Conservation (phyloP, 2,797 vertebrate genomes). For the Chloroceryle inda region DNA sequence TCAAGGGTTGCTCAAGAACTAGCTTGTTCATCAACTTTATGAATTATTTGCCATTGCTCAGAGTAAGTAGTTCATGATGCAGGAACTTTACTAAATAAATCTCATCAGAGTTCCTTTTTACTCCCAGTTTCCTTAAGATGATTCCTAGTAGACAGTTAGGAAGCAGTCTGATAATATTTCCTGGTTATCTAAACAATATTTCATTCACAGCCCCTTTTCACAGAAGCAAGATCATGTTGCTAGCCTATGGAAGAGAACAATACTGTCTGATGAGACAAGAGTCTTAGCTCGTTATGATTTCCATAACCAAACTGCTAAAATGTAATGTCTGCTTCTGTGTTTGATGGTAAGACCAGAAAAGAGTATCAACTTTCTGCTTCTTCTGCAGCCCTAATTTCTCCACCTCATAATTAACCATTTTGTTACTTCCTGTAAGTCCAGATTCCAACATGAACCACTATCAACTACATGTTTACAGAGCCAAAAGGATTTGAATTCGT, state of each 20-base stretch:
- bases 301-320: neutral
- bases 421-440: constrained; percentile 15
- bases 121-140: neutral
- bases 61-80: neutral
- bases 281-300: neutral
- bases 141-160: neutral
- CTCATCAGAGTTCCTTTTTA: neutral
- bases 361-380: neutral
- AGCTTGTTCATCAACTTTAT: neutral
- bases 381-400: neutral
- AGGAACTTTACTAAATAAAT: neutral
- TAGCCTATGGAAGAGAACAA: neutral
- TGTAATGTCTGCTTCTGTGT: neutral
- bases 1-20: neutral
- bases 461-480: neutral
- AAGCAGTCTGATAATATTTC: neutral
- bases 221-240: neutral
- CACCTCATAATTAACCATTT: neutral
- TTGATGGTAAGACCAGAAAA: neutral
- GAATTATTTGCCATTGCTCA: neutral
- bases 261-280: neutral
- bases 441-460: neutral
- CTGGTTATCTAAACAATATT: neutral
- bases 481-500: constrained; percentile 26
- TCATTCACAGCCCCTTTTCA: neutral